These are phyloP conservation scores for Eriocheir sinensis DNA, from an alignment of 1,140 invertebrate species.

Conservation along the genomic window DNA sequence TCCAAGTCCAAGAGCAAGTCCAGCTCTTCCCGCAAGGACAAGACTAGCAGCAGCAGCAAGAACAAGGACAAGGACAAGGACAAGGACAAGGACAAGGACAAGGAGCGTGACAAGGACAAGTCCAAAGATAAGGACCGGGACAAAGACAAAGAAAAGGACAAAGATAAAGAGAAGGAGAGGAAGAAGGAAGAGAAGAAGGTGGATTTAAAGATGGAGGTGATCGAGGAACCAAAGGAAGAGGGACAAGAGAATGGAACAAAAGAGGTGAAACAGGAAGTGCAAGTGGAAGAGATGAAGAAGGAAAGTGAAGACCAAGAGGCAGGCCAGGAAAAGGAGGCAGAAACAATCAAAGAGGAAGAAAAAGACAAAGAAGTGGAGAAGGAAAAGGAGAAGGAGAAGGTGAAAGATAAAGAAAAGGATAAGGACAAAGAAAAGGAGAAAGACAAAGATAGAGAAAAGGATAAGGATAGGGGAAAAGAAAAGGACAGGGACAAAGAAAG, in stretches of 20 bases:
- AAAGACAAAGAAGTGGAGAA: not conserved
- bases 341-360: constrained; percentile 41
- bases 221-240: constrained; percentile 16
- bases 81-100: constrained; percentile 55
- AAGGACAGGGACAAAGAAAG: not conserved
- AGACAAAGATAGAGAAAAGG: not conserved
- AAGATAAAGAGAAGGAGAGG: constrained; percentile 40
- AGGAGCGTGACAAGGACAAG: constrained; percentile 66
- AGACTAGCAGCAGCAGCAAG: constrained; percentile 56
- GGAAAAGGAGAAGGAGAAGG: not conserved
- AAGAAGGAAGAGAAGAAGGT: constrained; percentile 5
- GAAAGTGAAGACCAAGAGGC: no score
- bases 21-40: constrained; percentile 34
- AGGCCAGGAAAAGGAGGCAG: not conserved
- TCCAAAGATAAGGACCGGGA: constrained; percentile 63
- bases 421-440: not conserved
- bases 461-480: not conserved
- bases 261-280: no score
- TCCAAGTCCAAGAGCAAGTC: constrained; percentile 69
- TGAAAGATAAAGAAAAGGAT: constrained; percentile 30
- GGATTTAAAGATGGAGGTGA: not conserved
- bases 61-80: constrained; percentile 50
- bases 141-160: constrained; percentile 56
- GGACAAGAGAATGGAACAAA: constrained; percentile 38
- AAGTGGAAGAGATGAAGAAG: constrained; percentile 47